Percentiles rank a stretch among this genome's conserved stretches.
phyloP scores from a whole-genome alignment of 2,888 invertebrate genomes.

The Sarcophaga variegata region DNA sequence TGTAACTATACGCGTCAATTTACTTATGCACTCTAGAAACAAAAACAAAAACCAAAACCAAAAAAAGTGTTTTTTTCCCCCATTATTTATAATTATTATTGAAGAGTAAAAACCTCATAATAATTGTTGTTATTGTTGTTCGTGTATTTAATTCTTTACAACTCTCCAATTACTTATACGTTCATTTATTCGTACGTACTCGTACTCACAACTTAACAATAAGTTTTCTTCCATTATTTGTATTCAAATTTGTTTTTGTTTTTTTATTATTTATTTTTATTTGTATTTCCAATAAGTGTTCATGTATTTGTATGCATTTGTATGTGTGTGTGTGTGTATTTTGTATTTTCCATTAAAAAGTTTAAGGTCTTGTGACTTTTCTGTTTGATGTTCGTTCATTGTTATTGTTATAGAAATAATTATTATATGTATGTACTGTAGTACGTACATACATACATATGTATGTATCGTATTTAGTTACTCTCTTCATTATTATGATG shows the following conservation, averaged over 20 bases:
- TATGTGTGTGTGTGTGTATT: background rate
- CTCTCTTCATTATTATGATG: constrained; percentile 29
- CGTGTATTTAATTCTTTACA: constrained; percentile 32
- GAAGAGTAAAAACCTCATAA: constrained; percentile 17
- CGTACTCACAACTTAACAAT: constrained; percentile 23
- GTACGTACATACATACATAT: background rate
- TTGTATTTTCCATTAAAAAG: constrained; percentile 47
- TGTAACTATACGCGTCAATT: constrained; percentile 5
- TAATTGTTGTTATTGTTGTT: constrained; percentile 16
- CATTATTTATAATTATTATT: constrained; percentile 10
- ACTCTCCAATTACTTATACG: constrained; percentile 51
- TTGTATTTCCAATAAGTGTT: too few species aligned
- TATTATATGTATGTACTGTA: too few species aligned
- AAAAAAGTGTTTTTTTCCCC: constrained; percentile 2
- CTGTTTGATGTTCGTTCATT: constrained; percentile 11
- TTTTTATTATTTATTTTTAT: background rate
- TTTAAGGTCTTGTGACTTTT: constrained; percentile 69
- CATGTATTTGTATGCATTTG: background rate
- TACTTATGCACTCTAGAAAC: background rate
- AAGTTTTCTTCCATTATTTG: constrained; percentile 5
- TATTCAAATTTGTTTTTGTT: constrained; percentile 24
- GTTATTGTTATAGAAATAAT: background rate
- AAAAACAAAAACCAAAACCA: background rate
- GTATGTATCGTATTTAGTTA: constrained; percentile 18
- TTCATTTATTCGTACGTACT: background rate